Evolutionary conservation across 2,113 vertebrate genomes (phyloP).

Genomic region (Hystrix brachyura): DNA sequence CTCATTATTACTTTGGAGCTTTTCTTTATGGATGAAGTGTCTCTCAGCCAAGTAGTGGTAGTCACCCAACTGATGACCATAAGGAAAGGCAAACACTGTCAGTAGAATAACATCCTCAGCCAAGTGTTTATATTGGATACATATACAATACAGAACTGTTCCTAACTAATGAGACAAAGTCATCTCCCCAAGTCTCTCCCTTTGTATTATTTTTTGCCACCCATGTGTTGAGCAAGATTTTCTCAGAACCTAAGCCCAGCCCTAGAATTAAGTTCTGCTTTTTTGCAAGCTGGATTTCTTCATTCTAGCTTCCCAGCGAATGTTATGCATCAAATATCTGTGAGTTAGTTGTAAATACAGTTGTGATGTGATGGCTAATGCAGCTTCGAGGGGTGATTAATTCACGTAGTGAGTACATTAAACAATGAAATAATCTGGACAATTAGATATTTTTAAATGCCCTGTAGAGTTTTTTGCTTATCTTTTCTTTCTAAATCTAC

Average conservation of each 20-base stretch:
- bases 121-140: slow-evolving; percentile 84
- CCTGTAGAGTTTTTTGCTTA: slow-evolving; percentile 14
- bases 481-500: slow-evolving; percentile 48
- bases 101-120: slow-evolving; percentile 81
- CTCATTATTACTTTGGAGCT: slow-evolving; percentile 80
- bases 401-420: slow-evolving; percentile 37
- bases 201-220: slow-evolving; percentile 82
- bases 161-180: slow-evolving; percentile 82
- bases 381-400: slow-evolving; percentile 49
- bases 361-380: slow-evolving; percentile 27
- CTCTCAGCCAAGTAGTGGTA: slow-evolving; percentile 75
- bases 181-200: slow-evolving; percentile 68
- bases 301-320: slow-evolving; percentile 65
- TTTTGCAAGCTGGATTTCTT: slow-evolving; percentile 79
- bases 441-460: slow-evolving; percentile 53
- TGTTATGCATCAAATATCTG: slow-evolving; percentile 65
- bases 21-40: slow-evolving; percentile 83
- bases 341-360: slow-evolving; percentile 63
- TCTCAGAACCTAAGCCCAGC: slow-evolving; percentile 73
- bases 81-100: slow-evolving; percentile 83
- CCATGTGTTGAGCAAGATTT: slow-evolving; percentile 79
- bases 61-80: slow-evolving; percentile 85
- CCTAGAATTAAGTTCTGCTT: slow-evolving; percentile 70
- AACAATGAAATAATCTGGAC: slow-evolving; percentile 59
- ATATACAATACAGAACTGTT: slow-evolving; percentile 80